phyloP scores from a whole-genome alignment of 2,113 vertebrate genomes.

The Silurus asotus region DNA sequence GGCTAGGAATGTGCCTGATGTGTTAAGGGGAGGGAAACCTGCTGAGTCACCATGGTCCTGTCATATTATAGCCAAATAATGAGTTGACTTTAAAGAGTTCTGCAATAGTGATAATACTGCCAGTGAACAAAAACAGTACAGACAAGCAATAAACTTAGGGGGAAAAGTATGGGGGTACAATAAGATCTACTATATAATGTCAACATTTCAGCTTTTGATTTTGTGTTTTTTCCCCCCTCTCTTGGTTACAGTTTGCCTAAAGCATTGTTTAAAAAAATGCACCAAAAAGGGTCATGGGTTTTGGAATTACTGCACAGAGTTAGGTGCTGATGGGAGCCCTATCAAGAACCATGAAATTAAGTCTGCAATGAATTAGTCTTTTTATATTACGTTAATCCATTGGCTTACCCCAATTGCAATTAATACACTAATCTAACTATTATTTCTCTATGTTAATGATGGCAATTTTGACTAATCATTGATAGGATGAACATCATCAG shows the following conservation, averaged over 20 bases:
- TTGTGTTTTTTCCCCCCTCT: neutral
- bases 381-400: neutral
- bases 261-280: conserved; percentile 36
- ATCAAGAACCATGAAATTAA: neutral
- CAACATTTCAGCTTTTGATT: neutral
- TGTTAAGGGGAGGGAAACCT: conserved; percentile 20
- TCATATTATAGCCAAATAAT: conserved; percentile 38
- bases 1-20: neutral
- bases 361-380: neutral
- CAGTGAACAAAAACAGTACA: conserved; percentile 1
- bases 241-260: conserved; percentile 29
- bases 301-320: neutral
- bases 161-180: neutral
- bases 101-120: neutral
- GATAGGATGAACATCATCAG: neutral
- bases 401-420: neutral
- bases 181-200: conserved; percentile 7
- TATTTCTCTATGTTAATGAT: neutral
- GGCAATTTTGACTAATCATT: neutral
- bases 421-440: neutral
- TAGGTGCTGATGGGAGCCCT: neutral
- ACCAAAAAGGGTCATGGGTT: conserved; percentile 19
- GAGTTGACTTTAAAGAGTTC: conserved; percentile 17
- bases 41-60: conserved; percentile 23
- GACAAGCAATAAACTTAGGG: conserved; percentile 6